These are phyloP conservation scores for Dicrurus megarhynchus DNA, from an alignment of 2,113 vertebrate genomes.

Conservation along the genomic window DNA sequence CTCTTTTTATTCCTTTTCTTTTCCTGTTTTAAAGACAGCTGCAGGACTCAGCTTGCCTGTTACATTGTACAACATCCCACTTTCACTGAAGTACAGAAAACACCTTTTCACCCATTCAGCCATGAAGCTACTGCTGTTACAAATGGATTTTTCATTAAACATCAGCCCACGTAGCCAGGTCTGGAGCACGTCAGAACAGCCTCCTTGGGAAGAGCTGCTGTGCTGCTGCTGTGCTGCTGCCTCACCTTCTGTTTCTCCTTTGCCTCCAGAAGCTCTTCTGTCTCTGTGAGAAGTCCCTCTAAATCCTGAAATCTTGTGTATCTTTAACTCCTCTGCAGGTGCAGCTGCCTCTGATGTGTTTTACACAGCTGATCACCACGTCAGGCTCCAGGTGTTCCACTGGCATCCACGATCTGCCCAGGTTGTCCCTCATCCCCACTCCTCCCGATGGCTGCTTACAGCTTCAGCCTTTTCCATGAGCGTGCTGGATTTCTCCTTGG, in stretches of 20 bases:
- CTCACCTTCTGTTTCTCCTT: not conserved
- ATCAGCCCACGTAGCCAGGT: not conserved
- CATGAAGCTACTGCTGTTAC: not conserved
- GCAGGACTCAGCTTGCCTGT: not conserved
- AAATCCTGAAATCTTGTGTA: not conserved
- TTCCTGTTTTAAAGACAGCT: not conserved
- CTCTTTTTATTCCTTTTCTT: not conserved
- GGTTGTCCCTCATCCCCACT: not conserved
- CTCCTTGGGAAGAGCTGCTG: not conserved
- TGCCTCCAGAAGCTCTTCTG: not conserved
- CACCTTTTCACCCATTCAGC: not conserved
- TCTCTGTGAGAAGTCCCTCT: not conserved
- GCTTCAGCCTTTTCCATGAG: not conserved
- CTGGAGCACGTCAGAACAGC: not conserved
- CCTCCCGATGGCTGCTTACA: not conserved
- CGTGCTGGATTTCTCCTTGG: accelerated
- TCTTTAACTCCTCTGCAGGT: not conserved
- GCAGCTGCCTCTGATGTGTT: not conserved
- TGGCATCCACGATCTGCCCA: accelerated
- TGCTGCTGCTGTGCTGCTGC: not conserved
- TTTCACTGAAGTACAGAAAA: not conserved
- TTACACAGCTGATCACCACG: not conserved
- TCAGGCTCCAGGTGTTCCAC: not conserved
- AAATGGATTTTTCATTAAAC: not conserved
- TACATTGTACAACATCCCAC: not conserved